Evolutionary conservation across 2,113 vertebrate species (phyloP), one percentile per base, ranked within the genome.

Genomic region (Forbesichthys papilliferus): DNA sequence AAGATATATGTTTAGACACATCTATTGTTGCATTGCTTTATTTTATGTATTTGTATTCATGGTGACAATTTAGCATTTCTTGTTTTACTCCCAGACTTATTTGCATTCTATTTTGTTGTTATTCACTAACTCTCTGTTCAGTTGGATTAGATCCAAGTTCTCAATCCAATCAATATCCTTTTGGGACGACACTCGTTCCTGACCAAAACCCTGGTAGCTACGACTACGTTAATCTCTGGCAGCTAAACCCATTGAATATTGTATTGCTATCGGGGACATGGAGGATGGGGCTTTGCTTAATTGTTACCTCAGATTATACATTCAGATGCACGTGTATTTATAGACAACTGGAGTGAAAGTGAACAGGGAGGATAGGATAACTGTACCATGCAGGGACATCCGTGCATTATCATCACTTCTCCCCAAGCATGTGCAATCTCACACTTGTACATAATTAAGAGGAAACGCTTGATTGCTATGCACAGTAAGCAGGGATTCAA

Each of bases 81-180:
- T 42, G 36, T 42, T 48, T 52, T 49, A 20, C 10, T 51, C 62
- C 51, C 48, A 51, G 20, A 46, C 63, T 60, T 58, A 36, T 27
- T 27, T 27, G 27, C 16, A 55, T n/a, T 69, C 66, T 56, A 81
- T 61, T 70, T 61, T 69, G 81, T 82, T 80, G 65, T 67, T 66
- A 34, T 34, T 11, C 58, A 47, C 16, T 48, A 42, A 53, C 46
- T 68, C 56, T 68, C 42, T 59, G 2, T 77, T 77, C 47, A 73
- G 47, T 73, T 84, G 84, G 84, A 73, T 13, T 13, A 1, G n/a
- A 66, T 76, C 84, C 74, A 87, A 66, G 71, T 55, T 78, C 69
- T 80, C 78, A 83, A 80, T 87, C 74, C 60, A 83, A 84, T 86
- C 74, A 66, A 65, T 65, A 67, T 20, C 18, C 67, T 58, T 78